phyloP scores from a whole-genome alignment of 2,888 invertebrate species.

The Limnephilus rhombicus region DNA sequence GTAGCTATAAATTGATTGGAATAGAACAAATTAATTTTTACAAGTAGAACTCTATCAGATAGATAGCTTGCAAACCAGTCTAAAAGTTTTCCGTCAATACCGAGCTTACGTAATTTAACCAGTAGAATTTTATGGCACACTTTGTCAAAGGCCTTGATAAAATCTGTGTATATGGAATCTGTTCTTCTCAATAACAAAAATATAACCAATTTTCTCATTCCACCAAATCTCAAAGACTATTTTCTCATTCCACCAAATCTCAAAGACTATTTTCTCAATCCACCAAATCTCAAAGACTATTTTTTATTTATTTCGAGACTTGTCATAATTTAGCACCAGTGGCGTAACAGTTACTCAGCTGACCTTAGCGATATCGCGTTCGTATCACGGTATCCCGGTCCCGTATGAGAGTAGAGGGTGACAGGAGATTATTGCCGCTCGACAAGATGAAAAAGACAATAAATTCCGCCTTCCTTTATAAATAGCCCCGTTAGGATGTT shows the following conservation, averaged over 20 bases:
- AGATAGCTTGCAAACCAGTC: too few relatives aligned
- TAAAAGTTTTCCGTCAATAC: too few relatives aligned
- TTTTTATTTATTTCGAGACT: neutral
- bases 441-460: neutral
- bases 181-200: neutral
- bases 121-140: too few relatives aligned
- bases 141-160: too few relatives aligned
- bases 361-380: neutral
- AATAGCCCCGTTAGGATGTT: neutral
- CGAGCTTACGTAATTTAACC: too few relatives aligned
- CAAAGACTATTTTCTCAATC: neutral
- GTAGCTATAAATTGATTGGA: too few relatives aligned
- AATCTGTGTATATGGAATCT: too few relatives aligned
- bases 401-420: neutral
- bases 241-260: neutral
- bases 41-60: too few relatives aligned
- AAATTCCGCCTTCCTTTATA: neutral
- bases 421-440: conserved; percentile 15
- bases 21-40: too few relatives aligned
- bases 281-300: neutral
- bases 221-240: neutral
- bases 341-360: neutral
- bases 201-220: neutral
- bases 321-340: neutral
- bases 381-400: neutral